Conservation (phyloP, 2,113 vertebrate genomes). For the Leucosticte australis region DNA sequence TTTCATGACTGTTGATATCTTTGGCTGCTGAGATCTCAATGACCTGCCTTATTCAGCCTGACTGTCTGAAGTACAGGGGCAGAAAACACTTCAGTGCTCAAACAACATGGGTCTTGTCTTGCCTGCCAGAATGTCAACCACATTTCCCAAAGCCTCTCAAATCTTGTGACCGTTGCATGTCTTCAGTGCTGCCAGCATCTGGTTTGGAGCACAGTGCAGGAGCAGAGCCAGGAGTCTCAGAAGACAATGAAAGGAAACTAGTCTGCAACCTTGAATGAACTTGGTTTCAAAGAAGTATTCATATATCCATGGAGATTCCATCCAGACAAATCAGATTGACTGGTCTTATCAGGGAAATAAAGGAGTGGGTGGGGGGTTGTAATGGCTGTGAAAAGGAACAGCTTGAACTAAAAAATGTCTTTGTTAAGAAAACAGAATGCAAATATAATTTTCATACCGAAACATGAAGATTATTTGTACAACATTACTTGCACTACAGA, state of each 20-base stretch:
- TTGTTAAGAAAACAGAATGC: not conserved
- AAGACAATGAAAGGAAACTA: constrained; percentile 29
- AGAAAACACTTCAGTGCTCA: not conserved
- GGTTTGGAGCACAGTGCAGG: not conserved
- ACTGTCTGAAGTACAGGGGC: not conserved
- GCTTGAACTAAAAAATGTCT: not conserved
- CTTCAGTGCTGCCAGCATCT: not conserved
- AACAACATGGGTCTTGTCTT: not conserved
- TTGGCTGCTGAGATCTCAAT: not conserved
- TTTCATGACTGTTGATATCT: not conserved
- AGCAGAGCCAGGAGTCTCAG: not conserved
- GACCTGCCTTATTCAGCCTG: not conserved
- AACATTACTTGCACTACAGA: not conserved
- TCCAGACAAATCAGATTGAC: not conserved
- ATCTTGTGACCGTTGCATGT: not conserved
- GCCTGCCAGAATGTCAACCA: not conserved
- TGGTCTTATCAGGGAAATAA: not conserved
- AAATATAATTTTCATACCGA: not conserved
- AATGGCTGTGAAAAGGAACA: not conserved
- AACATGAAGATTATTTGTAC: not conserved
- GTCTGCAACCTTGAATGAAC: constrained; percentile 16
- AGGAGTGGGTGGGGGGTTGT: not conserved
- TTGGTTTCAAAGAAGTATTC: constrained; percentile 6
- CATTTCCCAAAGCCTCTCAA: not conserved
- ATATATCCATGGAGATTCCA: not conserved